Evolutionary conservation across 2,797 vertebrate species (phyloP).

Genomic region (Clarias platycephalus): DNA sequence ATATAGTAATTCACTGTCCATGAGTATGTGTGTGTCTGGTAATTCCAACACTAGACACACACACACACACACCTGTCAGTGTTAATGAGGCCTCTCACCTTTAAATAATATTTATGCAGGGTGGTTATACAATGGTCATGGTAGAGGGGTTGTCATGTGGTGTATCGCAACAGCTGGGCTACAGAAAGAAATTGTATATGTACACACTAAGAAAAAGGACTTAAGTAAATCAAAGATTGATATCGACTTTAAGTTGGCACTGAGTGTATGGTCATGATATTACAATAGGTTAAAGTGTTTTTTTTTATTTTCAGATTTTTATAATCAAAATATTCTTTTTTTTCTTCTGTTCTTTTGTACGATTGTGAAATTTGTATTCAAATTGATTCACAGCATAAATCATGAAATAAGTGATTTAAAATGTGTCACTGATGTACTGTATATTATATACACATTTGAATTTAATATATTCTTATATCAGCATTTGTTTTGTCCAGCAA

Average conservation of each 20-base stretch:
- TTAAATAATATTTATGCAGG: neutral
- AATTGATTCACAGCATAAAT: conserved; percentile 2
- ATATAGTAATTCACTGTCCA: neutral
- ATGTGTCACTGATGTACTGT: neutral
- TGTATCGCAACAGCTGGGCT: neutral
- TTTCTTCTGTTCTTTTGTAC: neutral
- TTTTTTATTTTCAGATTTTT: neutral
- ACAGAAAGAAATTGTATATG: neutral
- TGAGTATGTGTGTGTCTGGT: too few species aligned
- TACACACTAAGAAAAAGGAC: neutral
- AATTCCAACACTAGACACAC: neutral
- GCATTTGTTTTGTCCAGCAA: neutral
- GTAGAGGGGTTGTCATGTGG: neutral
- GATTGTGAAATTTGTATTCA: neutral
- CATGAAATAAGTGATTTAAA: neutral
- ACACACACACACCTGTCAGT: neutral
- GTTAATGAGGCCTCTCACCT: neutral
- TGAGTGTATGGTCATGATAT: neutral
- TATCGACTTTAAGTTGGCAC: neutral
- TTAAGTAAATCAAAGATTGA: neutral
- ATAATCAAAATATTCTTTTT: neutral
- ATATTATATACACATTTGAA: neutral
- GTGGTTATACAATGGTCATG: neutral
- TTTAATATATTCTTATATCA: neutral
- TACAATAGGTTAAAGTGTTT: neutral